These are phyloP conservation scores for Gallinago undulata DNA, from an alignment of 2,113 vertebrate genomes.

Conservation along the genomic window DNA sequence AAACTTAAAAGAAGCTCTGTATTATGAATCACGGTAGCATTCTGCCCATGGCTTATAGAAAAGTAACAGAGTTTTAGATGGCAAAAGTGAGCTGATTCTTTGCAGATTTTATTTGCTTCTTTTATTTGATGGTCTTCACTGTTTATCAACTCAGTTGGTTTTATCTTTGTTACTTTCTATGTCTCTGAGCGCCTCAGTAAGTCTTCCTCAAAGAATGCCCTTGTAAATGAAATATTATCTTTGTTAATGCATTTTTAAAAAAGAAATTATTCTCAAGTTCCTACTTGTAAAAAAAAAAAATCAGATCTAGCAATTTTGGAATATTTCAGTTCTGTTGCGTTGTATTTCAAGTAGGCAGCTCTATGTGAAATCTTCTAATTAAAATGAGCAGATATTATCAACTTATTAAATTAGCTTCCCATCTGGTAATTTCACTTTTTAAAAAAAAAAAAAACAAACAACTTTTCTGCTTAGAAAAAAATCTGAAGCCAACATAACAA, in stretches of 20 bases:
- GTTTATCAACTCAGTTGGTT: constrained; percentile 2
- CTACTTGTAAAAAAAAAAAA: constrained; percentile 2
- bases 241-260: constrained; percentile 2
- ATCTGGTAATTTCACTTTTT: constrained; percentile 59
- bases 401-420: constrained; percentile 58
- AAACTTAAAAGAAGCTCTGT: background rate
- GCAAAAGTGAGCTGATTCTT: background rate
- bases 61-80: background rate
- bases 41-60: background rate
- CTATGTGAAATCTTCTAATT: constrained; percentile 54
- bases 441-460: background rate
- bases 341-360: constrained; percentile 52
- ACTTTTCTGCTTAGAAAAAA: constrained; percentile 3
- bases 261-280: constrained; percentile 33
- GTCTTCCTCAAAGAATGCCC: constrained; percentile 2
- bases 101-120: background rate
- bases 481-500: background rate
- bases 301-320: constrained; percentile 32
- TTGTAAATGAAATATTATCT: constrained; percentile 40
- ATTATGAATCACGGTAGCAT: background rate
- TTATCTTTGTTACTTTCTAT: constrained; percentile 40
- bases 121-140: background rate
- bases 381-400: constrained; percentile 70
- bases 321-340: constrained; percentile 47
- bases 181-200: background rate